Evolutionary conservation across 2,888 invertebrate genomes (phyloP).

Genomic region (Acleris literana): DNA sequence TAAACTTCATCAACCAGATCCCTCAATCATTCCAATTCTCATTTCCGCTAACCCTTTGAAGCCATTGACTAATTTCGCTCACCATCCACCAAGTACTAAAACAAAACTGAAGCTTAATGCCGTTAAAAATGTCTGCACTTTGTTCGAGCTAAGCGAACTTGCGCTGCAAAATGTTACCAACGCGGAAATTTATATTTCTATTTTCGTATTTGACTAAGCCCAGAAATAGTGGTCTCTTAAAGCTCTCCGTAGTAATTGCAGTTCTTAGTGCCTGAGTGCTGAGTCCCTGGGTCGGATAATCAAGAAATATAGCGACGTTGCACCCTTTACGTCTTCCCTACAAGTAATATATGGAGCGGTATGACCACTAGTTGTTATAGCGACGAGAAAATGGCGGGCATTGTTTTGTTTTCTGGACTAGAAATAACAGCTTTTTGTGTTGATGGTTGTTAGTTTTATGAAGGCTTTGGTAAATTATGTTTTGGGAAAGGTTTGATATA

Average conservation of each 20-base stretch:
- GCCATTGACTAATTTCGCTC: background rate
- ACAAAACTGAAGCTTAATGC: constrained; percentile 1
- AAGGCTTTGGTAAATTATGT: background rate
- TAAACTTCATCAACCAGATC: background rate
- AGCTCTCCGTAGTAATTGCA: constrained; percentile 42
- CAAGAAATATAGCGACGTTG: constrained; percentile 42
- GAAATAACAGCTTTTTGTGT: background rate
- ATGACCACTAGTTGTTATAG: constrained; percentile 20
- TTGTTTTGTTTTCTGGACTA: constrained; percentile 10
- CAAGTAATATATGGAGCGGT: constrained; percentile 36
- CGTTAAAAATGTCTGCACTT: constrained; percentile 27
- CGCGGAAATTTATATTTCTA: constrained; percentile 37
- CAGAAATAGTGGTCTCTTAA: constrained; percentile 37
- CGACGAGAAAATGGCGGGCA: constrained; percentile 11
- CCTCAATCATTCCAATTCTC: background rate
- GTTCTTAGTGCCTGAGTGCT: constrained; percentile 39
- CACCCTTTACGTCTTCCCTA: constrained; percentile 39
- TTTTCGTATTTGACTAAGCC: constrained; percentile 45
- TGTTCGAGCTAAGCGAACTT: constrained; percentile 18
- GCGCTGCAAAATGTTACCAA: constrained; percentile 18
- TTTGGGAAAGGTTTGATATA: background rate
- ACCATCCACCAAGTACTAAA: background rate
- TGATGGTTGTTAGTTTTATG: background rate
- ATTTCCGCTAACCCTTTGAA: background rate
- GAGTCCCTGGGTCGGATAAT: constrained; percentile 42